Evolutionary conservation across 2,113 vertebrate genomes (phyloP).

Genomic region (Dendropsophus ebraccatus): DNA sequence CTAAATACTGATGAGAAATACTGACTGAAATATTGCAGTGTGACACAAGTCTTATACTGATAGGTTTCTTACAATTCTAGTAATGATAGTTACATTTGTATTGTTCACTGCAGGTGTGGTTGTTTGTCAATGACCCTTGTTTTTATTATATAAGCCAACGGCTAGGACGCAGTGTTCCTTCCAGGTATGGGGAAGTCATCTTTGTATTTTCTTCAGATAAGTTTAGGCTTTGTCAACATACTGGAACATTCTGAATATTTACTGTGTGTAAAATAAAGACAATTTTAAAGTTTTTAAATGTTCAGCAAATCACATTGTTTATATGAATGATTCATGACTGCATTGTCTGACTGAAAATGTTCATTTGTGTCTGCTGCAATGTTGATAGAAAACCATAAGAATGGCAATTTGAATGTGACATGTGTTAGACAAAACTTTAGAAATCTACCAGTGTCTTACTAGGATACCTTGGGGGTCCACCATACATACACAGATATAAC

Average conservation of each 20-base stretch:
- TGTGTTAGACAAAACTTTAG: no score
- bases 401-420: no score
- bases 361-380: neutral
- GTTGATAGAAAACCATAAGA: no score
- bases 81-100: no score
- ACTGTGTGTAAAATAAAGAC: slow-evolving; percentile 2
- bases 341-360: neutral
- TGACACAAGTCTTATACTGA: no score
- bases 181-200: neutral
- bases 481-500: no score
- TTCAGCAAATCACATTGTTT: neutral
- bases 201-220: neutral
- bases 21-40: no score
- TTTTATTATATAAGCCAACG: neutral
- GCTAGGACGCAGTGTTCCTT: neutral
- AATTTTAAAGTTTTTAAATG: neutral
- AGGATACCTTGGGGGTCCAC: no score
- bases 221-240: neutral
- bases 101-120: neutral
- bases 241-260: neutral
- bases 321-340: neutral
- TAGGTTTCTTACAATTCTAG: no score
- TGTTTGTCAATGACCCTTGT: neutral
- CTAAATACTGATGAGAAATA: no score
- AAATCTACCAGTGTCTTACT: no score